These are phyloP conservation scores for Eilema depressum DNA, from an alignment of 2,888 invertebrate genomes.

Conservation along the genomic window DNA sequence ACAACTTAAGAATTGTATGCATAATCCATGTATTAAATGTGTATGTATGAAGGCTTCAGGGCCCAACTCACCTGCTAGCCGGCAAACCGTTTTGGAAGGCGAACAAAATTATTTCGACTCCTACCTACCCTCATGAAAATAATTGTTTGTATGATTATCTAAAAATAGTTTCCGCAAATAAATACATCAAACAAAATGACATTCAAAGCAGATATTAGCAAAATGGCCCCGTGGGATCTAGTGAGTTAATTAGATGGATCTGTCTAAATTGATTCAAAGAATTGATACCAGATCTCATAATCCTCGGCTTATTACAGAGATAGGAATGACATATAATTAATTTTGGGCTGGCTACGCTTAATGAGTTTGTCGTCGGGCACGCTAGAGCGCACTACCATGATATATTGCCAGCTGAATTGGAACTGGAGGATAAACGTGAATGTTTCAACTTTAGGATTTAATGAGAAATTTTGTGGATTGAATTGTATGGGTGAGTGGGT, in stretches of 20 bases:
- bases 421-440: slow-evolving; percentile 15
- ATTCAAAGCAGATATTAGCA: not conserved
- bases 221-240: slow-evolving; percentile 17
- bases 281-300: slow-evolving; percentile 29
- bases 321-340: slow-evolving; percentile 36
- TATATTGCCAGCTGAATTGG: slow-evolving; percentile 19
- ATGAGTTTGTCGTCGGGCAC: slow-evolving; percentile 23
- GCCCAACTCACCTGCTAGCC: not conserved
- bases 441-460: not conserved
- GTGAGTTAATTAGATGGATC: slow-evolving; percentile 26
- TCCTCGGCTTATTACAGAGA: slow-evolving; percentile 26
- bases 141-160: not conserved
- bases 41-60: slow-evolving; percentile 40
- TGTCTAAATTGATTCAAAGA: slow-evolving; percentile 33
- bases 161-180: not conserved
- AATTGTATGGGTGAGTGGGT: not conserved
- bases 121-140: not conserved
- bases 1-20: slow-evolving; percentile 55
- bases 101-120: not conserved
- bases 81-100: not conserved
- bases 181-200: not conserved
- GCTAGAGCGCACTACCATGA: slow-evolving; percentile 12
- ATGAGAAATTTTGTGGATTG: slow-evolving; percentile 7
- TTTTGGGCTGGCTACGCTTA: slow-evolving; percentile 26
- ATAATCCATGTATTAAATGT: slow-evolving; percentile 34